phyloP scores from a whole-genome alignment of 2,797 vertebrate genomes.

The Cossypha niveicapilla region DNA sequence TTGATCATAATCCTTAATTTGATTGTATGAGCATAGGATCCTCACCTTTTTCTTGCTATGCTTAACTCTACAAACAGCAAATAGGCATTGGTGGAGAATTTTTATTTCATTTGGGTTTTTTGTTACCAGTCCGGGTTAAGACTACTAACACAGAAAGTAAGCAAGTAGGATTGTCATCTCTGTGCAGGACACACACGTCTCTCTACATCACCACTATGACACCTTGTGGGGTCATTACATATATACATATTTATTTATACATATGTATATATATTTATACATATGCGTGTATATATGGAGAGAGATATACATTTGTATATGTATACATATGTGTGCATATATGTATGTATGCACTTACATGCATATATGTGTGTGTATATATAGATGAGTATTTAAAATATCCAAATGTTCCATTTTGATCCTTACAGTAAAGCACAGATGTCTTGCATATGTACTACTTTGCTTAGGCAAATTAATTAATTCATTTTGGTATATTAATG shows the following conservation, averaged over 20 bases:
- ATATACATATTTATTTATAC: rapidly evolving
- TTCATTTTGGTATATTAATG: not conserved
- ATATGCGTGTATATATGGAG: rapidly evolving
- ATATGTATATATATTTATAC: not conserved
- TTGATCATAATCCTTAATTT: not conserved
- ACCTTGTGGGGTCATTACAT: not conserved
- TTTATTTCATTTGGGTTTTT: not conserved
- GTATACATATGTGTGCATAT: rapidly evolving
- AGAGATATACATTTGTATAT: not conserved
- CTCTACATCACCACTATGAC: too few relatives aligned
- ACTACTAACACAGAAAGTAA: not conserved
- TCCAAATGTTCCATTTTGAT: not conserved
- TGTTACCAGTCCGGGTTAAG: not conserved
- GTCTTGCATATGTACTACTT: not conserved
- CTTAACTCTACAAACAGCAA: not conserved
- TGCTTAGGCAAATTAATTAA: not conserved
- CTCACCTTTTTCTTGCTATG: not conserved
- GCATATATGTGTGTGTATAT: rapidly evolving
- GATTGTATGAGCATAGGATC: not conserved
- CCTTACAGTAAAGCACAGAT: not conserved
- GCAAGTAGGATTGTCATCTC: not conserved
- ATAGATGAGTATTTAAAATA: not conserved
- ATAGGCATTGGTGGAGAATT: rapidly evolving
- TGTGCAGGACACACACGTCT: not conserved
- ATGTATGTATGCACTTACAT: rapidly evolving